A percentile compares a stretch with the other conserved stretches of the same genome.
phyloP scores from a whole-genome alignment of 2,888 invertebrate species.

The Nephrotoma appendiculata region DNA sequence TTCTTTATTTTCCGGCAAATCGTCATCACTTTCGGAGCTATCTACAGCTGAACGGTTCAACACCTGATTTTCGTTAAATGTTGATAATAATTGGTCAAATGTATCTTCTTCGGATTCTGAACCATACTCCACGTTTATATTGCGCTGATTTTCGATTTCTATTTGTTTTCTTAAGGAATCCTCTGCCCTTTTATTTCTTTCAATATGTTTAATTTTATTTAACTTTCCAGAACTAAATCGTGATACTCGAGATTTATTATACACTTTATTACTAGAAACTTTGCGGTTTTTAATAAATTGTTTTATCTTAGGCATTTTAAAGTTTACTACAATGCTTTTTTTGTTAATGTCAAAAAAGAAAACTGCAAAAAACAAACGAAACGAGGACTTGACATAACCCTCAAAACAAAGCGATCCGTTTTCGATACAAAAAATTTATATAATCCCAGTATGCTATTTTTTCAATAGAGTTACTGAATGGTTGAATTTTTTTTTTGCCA shows the following conservation, averaged over 20 bases:
- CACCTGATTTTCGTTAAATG: constrained; percentile 24
- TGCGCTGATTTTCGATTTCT: constrained; percentile 14
- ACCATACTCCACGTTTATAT: background rate
- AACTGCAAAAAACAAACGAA: too few species aligned
- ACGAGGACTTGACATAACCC: too few species aligned
- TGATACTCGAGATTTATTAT: background rate
- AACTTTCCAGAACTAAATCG: background rate
- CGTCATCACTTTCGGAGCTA: constrained; percentile 21
- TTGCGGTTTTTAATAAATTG: too few species aligned
- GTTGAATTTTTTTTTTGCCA: too few species aligned
- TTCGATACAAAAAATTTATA: too few species aligned
- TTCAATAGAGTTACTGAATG: too few species aligned
- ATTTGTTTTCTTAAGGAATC: constrained; percentile 19
- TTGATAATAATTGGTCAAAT: constrained; percentile 37
- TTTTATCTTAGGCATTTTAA: too few species aligned
- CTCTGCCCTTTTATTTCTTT: constrained; percentile 25
- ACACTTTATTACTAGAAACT: background rate
- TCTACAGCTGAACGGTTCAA: constrained; percentile 23
- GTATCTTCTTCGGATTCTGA: constrained; percentile 33
- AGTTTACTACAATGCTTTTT: too few species aligned
- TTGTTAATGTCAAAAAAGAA: too few species aligned
- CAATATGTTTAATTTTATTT: constrained; percentile 22
- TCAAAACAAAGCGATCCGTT: too few species aligned
- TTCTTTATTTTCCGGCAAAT: background rate
- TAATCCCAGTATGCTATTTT: too few species aligned